phyloP scores from a whole-genome alignment of 2,888 invertebrate species.

The Boloria euphrosyne region DNA sequence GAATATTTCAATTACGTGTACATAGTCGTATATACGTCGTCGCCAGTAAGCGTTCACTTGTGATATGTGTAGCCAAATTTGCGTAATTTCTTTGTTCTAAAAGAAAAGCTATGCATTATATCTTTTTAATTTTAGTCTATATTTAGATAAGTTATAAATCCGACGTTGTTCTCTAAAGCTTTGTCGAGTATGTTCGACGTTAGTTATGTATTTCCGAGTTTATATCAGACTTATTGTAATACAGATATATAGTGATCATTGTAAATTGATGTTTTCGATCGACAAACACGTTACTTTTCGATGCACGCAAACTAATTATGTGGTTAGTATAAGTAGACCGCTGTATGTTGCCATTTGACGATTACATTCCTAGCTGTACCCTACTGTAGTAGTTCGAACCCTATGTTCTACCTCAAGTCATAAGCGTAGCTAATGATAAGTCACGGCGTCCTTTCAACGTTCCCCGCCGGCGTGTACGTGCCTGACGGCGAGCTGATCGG shows the following conservation, averaged over 20 bases:
- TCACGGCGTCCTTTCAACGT: constrained; percentile 65
- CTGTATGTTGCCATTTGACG: constrained; percentile 76
- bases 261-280: constrained; percentile 54
- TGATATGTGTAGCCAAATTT: constrained; percentile 82
- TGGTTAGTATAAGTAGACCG: constrained; percentile 68
- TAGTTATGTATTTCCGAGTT: constrained; percentile 58
- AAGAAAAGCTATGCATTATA: constrained; percentile 80
- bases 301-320: constrained; percentile 58
- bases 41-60: constrained; percentile 80
- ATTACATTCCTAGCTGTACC: constrained; percentile 79
- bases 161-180: constrained; percentile 52
- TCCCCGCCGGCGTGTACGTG: constrained; percentile 5
- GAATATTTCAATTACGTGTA: constrained; percentile 75
- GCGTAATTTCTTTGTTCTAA: constrained; percentile 82
- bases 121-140: constrained; percentile 66
- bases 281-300: constrained; percentile 53
- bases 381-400: constrained; percentile 72
- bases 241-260: constrained; percentile 41
- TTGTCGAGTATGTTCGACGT: constrained; percentile 49
- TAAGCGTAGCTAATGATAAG: constrained; percentile 67
- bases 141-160: constrained; percentile 50
- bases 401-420: constrained; percentile 80
- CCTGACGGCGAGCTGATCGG: constrained; percentile 19
- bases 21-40: constrained; percentile 66
- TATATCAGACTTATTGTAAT: constrained; percentile 44